Evolutionary conservation across 1,140 invertebrate genomes (phyloP), one percentile per base, ranked within the genome.

Genomic region (Notospermus geniculatus): DNA sequence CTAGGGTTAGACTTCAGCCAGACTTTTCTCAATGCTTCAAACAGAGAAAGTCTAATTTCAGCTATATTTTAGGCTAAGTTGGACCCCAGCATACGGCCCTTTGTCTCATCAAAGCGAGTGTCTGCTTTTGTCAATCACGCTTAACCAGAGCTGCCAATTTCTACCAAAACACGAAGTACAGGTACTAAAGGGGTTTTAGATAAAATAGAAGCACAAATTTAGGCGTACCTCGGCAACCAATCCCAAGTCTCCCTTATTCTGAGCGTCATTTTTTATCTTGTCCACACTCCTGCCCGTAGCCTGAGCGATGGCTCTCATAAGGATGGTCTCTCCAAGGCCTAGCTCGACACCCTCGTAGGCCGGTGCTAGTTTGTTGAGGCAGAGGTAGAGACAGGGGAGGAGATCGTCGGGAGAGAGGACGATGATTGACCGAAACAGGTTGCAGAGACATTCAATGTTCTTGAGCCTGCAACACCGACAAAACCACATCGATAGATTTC

Each of bases 351-450:
- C 83, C 83, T 95, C 90, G 81, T 97, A 98, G 1, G 93, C 91
- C 0, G 97, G 96, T 2, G 91, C 95, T 45, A 98, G 79, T 80
- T 95, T 90, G 83, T 99, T 99, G 0, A 99, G 84, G 78, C 93
- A 97, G 32, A 99, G 80, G 79, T 99, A 98, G 17, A 99, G 86
- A 75, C 91, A 93, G 0, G 89, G 86, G 45, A 97, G 65, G 15
- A 99, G 82, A 81, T 99, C 96, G 52, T 91, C 85, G 0, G 95
- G 93, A 30, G 87, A 91, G 4, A 97, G 80, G 9, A 89, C 84
- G 52, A 97, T 91, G 1, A 97, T 92, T 0, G 95, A 98, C 25
- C 94, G 87, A 39, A 98, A 91, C 78, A 92, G 98, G 80, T 98
- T 98, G 53, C 89, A 87, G 22, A 99, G 75, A 63, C 95, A 95